Evolutionary conservation across 1,140 invertebrate species (phyloP), one percentile per base, ranked within the genome.

Genomic region (Gonioctena quinquepunctata): DNA sequence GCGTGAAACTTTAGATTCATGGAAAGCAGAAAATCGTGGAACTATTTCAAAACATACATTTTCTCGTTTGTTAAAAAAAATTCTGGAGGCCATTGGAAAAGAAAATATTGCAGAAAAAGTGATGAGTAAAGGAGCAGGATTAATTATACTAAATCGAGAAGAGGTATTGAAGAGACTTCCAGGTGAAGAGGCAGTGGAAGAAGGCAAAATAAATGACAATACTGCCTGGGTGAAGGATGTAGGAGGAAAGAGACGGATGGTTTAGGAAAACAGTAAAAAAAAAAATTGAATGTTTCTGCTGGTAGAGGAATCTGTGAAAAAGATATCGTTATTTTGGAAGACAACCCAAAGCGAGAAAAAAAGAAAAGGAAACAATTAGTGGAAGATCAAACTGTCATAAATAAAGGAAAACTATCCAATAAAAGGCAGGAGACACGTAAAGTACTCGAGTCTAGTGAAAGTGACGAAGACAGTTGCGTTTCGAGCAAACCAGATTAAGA

Each of bases 1-100:
- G 84, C 66, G 79, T 63, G 66, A 76, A 64, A 78, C 83, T 33
- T 68, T 85, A 26, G 57, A 48, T 16, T 48, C 68, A 56, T 77
- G 62, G 81, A 81, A 71, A 76, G 54, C 28, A 21, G 52, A 56
- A 28, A 56, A 71, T 57, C 66, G 65, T 19, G 48, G 62, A 33
- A 61, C 59, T 21, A 42, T 72, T n/a, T 56, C 68, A 22, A 80
- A 80, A 69, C 60, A 71, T 48, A 68, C 33, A 19, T 80, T 77
- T 70, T 71, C 77, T 19, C 48, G 48, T 52, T 67, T 75, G n/a
- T 63, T 75, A 57, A 76, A 78, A 23, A 63, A 73, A 66, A 19
- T 71, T 8, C 23, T 68, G 18, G 33, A 65, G 13, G 25, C 16
- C 25, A 52, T 77, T 16, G 66, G 57, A 52, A 18, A 33, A 11